phyloP scores from a whole-genome alignment of 2,113 vertebrate species.

The Nothoprocta perdicaria region DNA sequence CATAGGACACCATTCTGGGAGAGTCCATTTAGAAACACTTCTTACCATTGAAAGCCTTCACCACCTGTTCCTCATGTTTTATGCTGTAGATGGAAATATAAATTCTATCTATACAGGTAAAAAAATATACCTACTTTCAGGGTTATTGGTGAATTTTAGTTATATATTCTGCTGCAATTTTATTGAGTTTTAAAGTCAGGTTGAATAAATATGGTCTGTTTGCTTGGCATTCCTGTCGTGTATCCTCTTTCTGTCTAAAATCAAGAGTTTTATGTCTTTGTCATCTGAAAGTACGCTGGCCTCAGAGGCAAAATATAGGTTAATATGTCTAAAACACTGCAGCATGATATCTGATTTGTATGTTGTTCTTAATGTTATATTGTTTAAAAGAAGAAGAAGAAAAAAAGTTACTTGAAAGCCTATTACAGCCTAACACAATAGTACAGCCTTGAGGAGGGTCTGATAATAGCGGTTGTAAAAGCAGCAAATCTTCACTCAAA shows the following conservation, averaged over 20 bases:
- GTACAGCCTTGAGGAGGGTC: neutral
- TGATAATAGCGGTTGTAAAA: neutral
- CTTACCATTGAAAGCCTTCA: neutral
- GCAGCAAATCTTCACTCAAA: neutral
- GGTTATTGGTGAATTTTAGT: neutral
- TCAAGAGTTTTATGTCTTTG: neutral
- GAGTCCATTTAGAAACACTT: constrained; percentile 8
- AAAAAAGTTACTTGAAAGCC: neutral
- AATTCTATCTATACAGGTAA: too few species aligned
- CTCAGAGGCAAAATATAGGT: constrained; percentile 20
- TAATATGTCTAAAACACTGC: neutral
- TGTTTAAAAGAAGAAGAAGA: neutral
- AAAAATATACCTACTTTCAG: neutral
- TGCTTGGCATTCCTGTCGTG: neutral
- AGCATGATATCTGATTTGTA: neutral
- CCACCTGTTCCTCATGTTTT: constrained; percentile 22
- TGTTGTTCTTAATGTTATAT: constrained; percentile 1
- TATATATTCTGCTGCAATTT: neutral
- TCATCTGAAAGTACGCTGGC: neutral
- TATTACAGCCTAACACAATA: neutral
- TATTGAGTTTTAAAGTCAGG: neutral
- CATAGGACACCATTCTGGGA: neutral
- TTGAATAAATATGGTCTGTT: neutral
- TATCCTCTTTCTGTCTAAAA: neutral
- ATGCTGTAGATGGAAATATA: neutral